Conservation (phyloP, 53 echinoderm and acorn worm species). For the Hippasteria phrygiana region DNA sequence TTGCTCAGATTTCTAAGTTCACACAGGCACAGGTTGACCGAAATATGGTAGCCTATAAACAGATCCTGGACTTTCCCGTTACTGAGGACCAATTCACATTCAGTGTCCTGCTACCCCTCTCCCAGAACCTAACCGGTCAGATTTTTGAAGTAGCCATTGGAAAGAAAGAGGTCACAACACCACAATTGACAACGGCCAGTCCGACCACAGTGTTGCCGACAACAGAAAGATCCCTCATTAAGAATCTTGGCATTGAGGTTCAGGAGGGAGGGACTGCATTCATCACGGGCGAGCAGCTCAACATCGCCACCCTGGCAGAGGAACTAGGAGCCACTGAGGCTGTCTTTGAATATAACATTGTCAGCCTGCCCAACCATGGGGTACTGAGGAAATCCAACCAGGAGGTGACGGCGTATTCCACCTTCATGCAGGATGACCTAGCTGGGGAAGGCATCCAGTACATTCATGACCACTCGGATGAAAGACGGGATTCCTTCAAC, state of each 20-base stretch:
- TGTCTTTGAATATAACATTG: conserved; percentile 77
- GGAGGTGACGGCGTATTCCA: conserved; percentile 73
- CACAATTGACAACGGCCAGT: conserved; percentile 19
- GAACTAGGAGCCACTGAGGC: conserved; percentile 54
- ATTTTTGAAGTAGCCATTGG: conserved; percentile 70
- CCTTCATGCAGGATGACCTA: conserved; percentile 73
- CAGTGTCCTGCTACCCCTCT: conserved; percentile 74
- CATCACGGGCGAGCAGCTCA: conserved; percentile 77
- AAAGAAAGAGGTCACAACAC: conserved; percentile 48
- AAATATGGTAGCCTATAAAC: conserved; percentile 79
- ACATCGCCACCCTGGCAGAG: conserved; percentile 60
- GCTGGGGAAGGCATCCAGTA: conserved; percentile 73
- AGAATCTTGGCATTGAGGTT: conserved; percentile 74
- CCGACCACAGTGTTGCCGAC: conserved; percentile 51
- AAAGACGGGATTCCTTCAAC: conserved; percentile 79
- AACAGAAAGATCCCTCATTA: conserved; percentile 19
- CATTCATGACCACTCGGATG: conserved; percentile 92
- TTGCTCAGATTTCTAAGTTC: conserved; percentile 67
- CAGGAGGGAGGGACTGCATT: conserved; percentile 76
- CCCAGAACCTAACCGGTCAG: conserved; percentile 85
- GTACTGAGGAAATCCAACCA: conserved; percentile 62
- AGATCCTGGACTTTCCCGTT: conserved; percentile 61
- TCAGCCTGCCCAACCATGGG: conserved; percentile 75
- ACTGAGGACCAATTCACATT: conserved; percentile 75
- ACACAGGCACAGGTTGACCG: conserved; percentile 82